Evolutionary conservation across 2,113 vertebrate species (phyloP), one percentile per base, ranked within the genome.

Genomic region (Orthonyx spaldingii): DNA sequence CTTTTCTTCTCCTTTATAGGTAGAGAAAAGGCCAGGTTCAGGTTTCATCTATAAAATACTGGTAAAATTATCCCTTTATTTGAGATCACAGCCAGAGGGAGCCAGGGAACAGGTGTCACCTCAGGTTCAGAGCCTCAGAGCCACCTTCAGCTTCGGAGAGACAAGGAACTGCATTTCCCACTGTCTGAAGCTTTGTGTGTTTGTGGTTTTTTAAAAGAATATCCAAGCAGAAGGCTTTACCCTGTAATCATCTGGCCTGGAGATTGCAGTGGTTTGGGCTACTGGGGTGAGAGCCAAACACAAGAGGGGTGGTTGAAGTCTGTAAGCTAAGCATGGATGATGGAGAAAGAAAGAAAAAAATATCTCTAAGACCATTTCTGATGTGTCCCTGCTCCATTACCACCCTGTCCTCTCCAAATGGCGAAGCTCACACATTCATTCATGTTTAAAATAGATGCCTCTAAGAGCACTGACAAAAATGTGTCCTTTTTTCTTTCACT

Each of bases 381-480:
- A 27, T 11, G 4, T 49, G 12, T 50, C 17, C 14, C 7, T 85
- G 17, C 33, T 56, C 41, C 41, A 8, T 71, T 84, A 24, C 56
- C 65, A 2, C 42, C 14, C 42, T 39, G 0, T 32, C 35, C 10
- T 59, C 61, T 77, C 49, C 6, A 60, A 72, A 32, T 52, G 30
- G 18, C 66, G 52, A 63, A 84, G 35, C 64, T 93, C 74, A 87
- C 52, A 26, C 39, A 33, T 84, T 56, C 82, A 92, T 95, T 91
- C 55, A 50, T 53, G 59, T 90, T 91, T 93, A 95, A 96, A 94
- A 94, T 72, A 96, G 81, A 95, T 1, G 1, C 28, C n/a, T 93
- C 57, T 32, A 44, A 87, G 77, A 84, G 44, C n/a, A 64, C 57
- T 61, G 89, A 87, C 84, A 90, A 70, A 88, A 86, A 75, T 10